Conservation (phyloP, 2,888 invertebrate genomes). For the Folsomia candida region DNA sequence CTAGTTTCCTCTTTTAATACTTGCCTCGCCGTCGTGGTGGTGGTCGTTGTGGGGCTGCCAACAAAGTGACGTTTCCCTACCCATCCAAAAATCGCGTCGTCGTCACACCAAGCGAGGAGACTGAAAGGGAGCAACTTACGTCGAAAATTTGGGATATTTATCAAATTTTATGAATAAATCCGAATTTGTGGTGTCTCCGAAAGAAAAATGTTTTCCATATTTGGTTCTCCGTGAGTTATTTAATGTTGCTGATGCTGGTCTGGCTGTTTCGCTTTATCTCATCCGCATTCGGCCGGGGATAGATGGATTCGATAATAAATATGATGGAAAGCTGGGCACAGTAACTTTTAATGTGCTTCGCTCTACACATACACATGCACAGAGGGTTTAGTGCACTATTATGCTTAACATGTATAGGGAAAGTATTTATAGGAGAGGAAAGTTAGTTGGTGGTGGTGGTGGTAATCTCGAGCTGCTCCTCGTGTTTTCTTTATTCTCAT, state of each 20-base stretch:
- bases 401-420: too few species aligned
- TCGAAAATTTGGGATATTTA: too few species aligned
- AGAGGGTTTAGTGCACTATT: too few species aligned
- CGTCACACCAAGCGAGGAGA: too few species aligned
- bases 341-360: not conserved
- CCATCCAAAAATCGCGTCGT: not conserved
- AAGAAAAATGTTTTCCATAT: not conserved
- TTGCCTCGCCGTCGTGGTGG: not conserved
- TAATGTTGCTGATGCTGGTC: not conserved
- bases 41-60: not conserved
- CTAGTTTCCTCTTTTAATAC: constrained; percentile 16
- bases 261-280: not conserved
- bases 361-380: too few species aligned
- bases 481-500: too few species aligned
- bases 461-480: too few species aligned
- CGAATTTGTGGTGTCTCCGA: not conserved
- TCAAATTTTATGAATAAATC: not conserved
- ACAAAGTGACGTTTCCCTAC: not conserved
- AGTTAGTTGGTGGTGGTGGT: too few species aligned
- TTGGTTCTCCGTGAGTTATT: not conserved
- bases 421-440: too few species aligned
- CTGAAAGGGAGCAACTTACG: not conserved
- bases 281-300: constrained; percentile 3
- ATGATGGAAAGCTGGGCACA: constrained; percentile 1
- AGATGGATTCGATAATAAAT: constrained; percentile 8